Evolutionary conservation across 2,888 invertebrate species (phyloP), one percentile per base, ranked within the genome.

Genomic region (Megamerina dolium): DNA sequence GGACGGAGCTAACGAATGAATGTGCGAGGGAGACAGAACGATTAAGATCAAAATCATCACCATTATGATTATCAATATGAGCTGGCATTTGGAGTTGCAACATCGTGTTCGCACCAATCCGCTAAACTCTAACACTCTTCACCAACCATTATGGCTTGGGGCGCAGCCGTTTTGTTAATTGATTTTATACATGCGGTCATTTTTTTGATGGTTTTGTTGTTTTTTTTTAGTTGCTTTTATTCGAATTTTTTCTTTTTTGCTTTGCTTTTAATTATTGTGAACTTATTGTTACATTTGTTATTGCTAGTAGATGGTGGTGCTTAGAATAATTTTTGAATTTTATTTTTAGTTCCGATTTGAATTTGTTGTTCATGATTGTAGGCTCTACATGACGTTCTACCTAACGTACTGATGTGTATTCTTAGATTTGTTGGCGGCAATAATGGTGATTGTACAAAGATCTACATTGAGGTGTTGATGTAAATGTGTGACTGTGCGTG

Each of bases 161-260:
- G 41, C n/a, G n/a, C 41, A 41, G 35, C 27, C 34, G 35, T 41
- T 41, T 35, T 35, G 41, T 41, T 41, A 41, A 41, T 41, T 41
- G 34, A 34, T 29, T 41, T 41, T 34, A 27, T 34, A 41, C 41
- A 41, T 34, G 41, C 41, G 34, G 41, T 34, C 19, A n/a, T 18
- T n/a, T n/a, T n/a, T n/a, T n/a, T 30, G 19, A 3, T 30, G 19
- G 10, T 30, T 21, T 8, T 26, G 23, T 18, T 38, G 18, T 26
- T 26, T 8, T 2, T 37, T 9, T 23, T 23, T 23, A 23, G 13
- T 31, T 34, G n/a, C n/a, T 34, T 34, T 34, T 34, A 18, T 19
- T 10, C n/a, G 9, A 19, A 9, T 40, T 40, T 23, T 16, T 21
- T 6, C 10, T 26, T 29, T 35, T 23, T 13, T 35, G 35, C 27